These are phyloP conservation scores for Kradibia gibbosae DNA, from an alignment of 1,140 invertebrate species.

Conservation along the genomic window DNA sequence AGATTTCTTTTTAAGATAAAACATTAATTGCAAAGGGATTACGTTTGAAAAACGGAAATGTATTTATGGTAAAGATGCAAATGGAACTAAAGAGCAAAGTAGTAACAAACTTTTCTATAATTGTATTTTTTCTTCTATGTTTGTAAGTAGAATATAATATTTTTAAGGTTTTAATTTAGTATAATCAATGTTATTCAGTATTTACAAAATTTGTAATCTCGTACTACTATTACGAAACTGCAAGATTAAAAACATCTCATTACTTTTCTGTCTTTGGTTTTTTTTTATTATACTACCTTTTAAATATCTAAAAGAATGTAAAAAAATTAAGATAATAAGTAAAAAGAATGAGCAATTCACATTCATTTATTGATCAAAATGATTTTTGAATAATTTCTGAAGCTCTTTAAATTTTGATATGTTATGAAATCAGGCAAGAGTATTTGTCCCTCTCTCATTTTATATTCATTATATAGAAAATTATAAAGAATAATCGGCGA, in stretches of 20 bases:
- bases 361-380: neutral
- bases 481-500: neutral
- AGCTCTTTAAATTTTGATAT: neutral
- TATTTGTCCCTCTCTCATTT: neutral
- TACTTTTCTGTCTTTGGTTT: neutral
- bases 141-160: neutral
- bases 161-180: neutral
- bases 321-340: neutral
- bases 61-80: too few relatives aligned
- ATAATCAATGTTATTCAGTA: neutral
- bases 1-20: too few relatives aligned
- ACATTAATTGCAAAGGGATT: too few relatives aligned
- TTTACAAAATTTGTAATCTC: neutral
- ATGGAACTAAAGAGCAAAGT: too few relatives aligned
- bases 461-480: neutral
- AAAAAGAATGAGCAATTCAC: neutral
- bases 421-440: constrained; percentile 1
- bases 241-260: neutral
- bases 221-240: neutral
- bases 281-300: neutral
- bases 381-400: neutral
- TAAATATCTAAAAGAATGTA: neutral
- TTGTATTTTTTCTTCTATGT: too few relatives aligned
- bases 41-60: too few relatives aligned
- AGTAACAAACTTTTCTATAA: too few relatives aligned